Evolutionary conservation across 2,888 invertebrate genomes (phyloP).

Genomic region (Galerucella calmariensis): DNA sequence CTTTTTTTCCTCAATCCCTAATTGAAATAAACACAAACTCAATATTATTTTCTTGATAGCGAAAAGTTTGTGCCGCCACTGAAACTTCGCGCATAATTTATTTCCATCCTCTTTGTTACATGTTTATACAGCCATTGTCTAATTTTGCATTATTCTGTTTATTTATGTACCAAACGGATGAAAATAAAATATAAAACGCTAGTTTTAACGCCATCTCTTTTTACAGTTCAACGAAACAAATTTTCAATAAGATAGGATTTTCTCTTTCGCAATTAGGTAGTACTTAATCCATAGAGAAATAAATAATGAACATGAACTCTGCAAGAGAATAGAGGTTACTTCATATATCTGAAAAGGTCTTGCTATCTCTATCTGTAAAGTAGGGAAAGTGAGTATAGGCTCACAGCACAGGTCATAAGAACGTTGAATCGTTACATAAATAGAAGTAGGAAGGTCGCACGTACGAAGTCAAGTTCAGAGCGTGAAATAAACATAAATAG

Average conservation of each 20-base stretch:
- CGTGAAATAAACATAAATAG: too few relatives aligned
- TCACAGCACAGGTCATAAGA: too few relatives aligned
- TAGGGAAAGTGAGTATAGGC: too few relatives aligned
- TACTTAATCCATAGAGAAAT: too few relatives aligned
- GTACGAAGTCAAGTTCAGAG: too few relatives aligned
- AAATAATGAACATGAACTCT: too few relatives aligned
- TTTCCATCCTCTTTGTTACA: conserved; percentile 37
- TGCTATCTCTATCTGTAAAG: too few relatives aligned
- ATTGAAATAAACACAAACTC: background rate
- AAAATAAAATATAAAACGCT: conserved; percentile 20
- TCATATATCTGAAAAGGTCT: too few relatives aligned
- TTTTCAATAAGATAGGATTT: conserved; percentile 6
- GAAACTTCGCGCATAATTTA: conserved; percentile 39
- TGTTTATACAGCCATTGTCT: conserved; percentile 43
- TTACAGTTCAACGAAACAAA: conserved; percentile 23
- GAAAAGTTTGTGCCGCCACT: conserved; percentile 14
- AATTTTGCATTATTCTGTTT: conserved; percentile 46
- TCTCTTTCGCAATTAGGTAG: background rate
- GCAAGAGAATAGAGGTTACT: too few relatives aligned
- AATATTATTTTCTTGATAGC: background rate
- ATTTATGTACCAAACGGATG: conserved; percentile 33
- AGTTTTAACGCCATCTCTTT: conserved; percentile 18
- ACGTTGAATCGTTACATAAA: too few relatives aligned
- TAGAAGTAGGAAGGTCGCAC: too few relatives aligned
- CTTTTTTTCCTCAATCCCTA: background rate